Base-by-base conservation (phyloP, 2,113 vertebrate species). In the Climacteris rufus region DNA sequence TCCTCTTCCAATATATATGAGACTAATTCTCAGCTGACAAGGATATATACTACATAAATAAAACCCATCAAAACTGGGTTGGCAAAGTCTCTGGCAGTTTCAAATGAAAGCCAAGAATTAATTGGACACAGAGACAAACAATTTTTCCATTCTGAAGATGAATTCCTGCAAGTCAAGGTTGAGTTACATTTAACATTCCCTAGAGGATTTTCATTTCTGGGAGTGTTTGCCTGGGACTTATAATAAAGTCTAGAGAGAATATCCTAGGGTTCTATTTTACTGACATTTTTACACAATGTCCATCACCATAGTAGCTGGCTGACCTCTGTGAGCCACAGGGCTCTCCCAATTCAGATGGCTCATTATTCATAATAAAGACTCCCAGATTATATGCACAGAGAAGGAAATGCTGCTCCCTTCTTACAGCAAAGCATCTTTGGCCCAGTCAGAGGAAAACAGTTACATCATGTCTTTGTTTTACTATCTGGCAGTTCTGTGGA, bases 71-170 rank as follows among this genome's bases (percentile, higher is more conserved):
- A 71, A 92, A 71, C 21, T 16, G 25, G 54, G 33, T 5, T 94
- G 93, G 77, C 69, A 95, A 87, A 82, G 25, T 81, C 89, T 35
- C 52, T 75, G 81, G 37, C 87, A 93, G 60, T 75, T 92, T 84
- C 93, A 87, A 77, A 95, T 53, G 65, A 91, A 95, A 92, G 87
- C 49, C 77, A 92, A 92, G 37, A 94, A 95, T 92, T 95, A 94
- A 92, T 57, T 93, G 74, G 77, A 92, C 64, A 79, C 72, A 68
- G 57, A 94, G 42, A 89, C 39, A 86, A 93, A 94, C 79, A 63
- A 71, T 65, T 89, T 93, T 89, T 89, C 42, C 61, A 66, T 81
- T 94, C 65, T 0, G 0, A 92, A 95, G 94, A 95, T 7, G 11
- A 95, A 94, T 91, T 92, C 44, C 69, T 84, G 40, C 80, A 94